Evolutionary conservation across 30 jellyfish, hydroid and myxozoan genomes (phyloP), one percentile per base, ranked within the genome.

Genomic region (Turritopsis dohrnii): DNA sequence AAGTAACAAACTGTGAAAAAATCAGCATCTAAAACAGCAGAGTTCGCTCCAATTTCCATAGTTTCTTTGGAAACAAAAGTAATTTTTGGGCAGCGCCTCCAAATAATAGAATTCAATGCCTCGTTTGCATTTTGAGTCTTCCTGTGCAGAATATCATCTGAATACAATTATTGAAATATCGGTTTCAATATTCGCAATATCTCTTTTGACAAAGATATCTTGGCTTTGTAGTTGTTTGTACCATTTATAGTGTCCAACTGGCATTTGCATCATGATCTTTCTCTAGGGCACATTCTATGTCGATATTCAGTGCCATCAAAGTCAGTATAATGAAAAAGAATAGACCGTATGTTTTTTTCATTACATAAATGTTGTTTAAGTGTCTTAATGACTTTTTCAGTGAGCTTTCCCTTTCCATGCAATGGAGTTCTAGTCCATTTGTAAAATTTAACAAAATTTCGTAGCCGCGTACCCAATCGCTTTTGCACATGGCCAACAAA

Each of bases 371-470:
- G 65, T 71, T 73, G n/a, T 72, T 69, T 24, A 82, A 26, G 53
- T 84, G 71, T 22, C 79, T 65, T 22, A 41, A 84, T 74, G 29
- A 53, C 85, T 52, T 52, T 74, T 23, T 29, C 79, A 21, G 90
- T 84, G 29, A 84, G 79, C 31, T 79, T 52, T 9, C 90, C 90
- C 65, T 29, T 73, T 73, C 90, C 90, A 74, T 26, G 65, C 65
- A 74, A 1, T 1, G 65, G 53, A 66, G 76, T 66, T 66, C 29
- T 66, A 22, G 28, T 25, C 27, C 76, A 5, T 66, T 29, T 26
- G 83, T 74, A 23, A 26, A 52, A 23, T 74, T 74, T 74, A 0
- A 74, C 83, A 74, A 74, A 19, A 0, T 74, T 74, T 0, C 83
- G 83, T 24, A 74, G 83, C 7, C 83, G 4, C 53, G 83, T 3